Base-by-base conservation (phyloP, 2,888 invertebrate species). In the Cryptus viduatorius region DNA sequence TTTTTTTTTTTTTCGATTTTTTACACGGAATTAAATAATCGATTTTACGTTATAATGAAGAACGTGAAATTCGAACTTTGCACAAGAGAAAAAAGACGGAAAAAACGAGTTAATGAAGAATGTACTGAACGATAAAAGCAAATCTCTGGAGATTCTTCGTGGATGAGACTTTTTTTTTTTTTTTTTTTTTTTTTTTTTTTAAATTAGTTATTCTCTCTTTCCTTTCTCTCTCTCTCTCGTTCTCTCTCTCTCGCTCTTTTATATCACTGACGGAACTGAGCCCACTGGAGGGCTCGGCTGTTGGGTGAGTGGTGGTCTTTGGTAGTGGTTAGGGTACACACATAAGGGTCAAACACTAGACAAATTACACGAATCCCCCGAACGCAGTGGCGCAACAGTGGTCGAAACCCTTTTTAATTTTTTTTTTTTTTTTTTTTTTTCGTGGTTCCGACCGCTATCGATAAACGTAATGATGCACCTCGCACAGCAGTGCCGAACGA, bases 321-420 rank as follows among this genome's bases (percentile, higher is more conserved):
- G 91, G 90, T 90, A 86, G 79, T 91, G 91, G 90, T 88, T 86
- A 90, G 92, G 93, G 90, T 93, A 97, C 96, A 97, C 96, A 97
- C 97, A 97, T 97, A 96, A 96, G 95, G 97, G 96, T 96, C 96
- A 95, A 96, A 96, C 96, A 96, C 96, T 96, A 97, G 97, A 97
- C 97, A 97, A 97, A 96, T 97, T 97, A 97, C 97, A 97, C 94
- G 94, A 94, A 94, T 93, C 94, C 93, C 92, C 91, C 93, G 92
- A 93, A 92, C 87, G 91, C 92, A 90, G 88, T 90, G 86, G 90
- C 79, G 71, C 82, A 50, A 79, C 79, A 79, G 71, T 79, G 84
- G 82, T 79, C 79, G 76, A 76, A 84, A 84, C 65, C 75, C 78
- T 46, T 61, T 72, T 24, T 50, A 42, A 56, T 48, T 59, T 53